These are phyloP conservation scores for Pelvicachromis taeniatus DNA, from an alignment of 2,113 vertebrate species.

Conservation along the genomic window DNA sequence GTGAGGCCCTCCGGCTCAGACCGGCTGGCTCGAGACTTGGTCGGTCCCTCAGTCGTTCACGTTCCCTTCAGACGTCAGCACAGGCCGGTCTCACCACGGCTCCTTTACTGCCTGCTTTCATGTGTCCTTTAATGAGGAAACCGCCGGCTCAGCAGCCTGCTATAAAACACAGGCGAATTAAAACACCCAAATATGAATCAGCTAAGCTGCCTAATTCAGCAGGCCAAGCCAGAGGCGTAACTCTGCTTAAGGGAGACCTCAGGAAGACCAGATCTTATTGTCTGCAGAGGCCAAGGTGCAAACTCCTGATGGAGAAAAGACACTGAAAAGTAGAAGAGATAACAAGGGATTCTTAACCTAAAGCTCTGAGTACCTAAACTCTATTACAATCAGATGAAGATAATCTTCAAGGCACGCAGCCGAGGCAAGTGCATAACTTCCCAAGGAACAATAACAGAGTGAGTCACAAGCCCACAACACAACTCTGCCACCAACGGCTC, in stretches of 20 bases:
- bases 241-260: constrained; percentile 19
- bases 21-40: constrained; percentile 43
- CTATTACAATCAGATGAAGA: neutral
- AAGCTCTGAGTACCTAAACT: neutral
- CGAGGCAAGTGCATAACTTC: constrained; percentile 53
- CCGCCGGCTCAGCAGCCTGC: constrained; percentile 71
- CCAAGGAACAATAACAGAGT: constrained; percentile 49
- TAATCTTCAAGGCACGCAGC: constrained; percentile 18
- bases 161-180: constrained; percentile 74
- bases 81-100: constrained; percentile 64
- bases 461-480: constrained; percentile 60
- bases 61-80: constrained; percentile 72
- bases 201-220: constrained; percentile 33
- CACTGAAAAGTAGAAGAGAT: neutral
- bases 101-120: constrained; percentile 76
- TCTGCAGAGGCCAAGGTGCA: neutral
- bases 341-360: neutral
- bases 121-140: constrained; percentile 78
- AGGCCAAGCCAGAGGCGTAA: constrained; percentile 28
- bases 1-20: constrained; percentile 60
- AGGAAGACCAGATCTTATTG: constrained; percentile 3
- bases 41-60: constrained; percentile 25
- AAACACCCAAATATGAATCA: constrained; percentile 77
- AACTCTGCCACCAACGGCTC: constrained; percentile 50
- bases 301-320: neutral